These are phyloP conservation scores for Drosophila cognata DNA, from an alignment of 2,888 invertebrate species.

Conservation along the genomic window DNA sequence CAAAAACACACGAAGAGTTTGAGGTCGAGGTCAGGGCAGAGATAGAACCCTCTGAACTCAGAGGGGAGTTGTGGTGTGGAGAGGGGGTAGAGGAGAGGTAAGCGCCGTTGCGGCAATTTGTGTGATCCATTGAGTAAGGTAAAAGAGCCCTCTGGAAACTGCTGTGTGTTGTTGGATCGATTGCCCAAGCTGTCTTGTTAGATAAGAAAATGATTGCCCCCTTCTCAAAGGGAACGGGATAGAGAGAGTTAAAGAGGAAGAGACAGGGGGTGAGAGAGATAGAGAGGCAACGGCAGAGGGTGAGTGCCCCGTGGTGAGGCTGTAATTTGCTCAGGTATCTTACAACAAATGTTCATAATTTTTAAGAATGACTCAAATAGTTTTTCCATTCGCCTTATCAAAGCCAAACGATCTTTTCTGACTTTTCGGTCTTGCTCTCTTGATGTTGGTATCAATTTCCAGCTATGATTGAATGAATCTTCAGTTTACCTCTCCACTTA, in stretches of 20 bases:
- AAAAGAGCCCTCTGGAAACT: slow-evolving; percentile 17
- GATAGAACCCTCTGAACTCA: neutral
- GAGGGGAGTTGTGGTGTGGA: neutral
- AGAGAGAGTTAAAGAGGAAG: neutral
- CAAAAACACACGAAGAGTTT: slow-evolving; percentile 44
- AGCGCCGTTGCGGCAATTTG: slow-evolving; percentile 68
- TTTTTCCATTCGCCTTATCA: slow-evolving; percentile 55
- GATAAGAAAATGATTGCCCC: slow-evolving; percentile 72
- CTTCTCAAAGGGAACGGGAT: slow-evolving; percentile 21
- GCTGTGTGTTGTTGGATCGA: slow-evolving; percentile 51
- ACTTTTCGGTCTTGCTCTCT: slow-evolving; percentile 49
- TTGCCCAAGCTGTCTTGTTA: slow-evolving; percentile 75
- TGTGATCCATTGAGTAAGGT: slow-evolving; percentile 78
- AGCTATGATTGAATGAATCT: slow-evolving; percentile 75
- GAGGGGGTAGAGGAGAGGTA: slow-evolving; percentile 5
- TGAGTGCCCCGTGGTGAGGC: slow-evolving; percentile 57
- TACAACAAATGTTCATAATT: slow-evolving; percentile 79
- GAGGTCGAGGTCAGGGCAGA: neutral
- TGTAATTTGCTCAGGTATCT: slow-evolving; percentile 77
- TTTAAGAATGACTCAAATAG: slow-evolving; percentile 77
- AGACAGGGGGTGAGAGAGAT: neutral
- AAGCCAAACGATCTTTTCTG: slow-evolving; percentile 42
- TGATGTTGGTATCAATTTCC: slow-evolving; percentile 75
- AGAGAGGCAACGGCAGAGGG: neutral
- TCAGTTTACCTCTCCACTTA: slow-evolving; percentile 19